These are phyloP conservation scores for Gnathonemus echidnorhynchus DNA, from an alignment of 2,113 vertebrate species.

Conservation along the genomic window DNA sequence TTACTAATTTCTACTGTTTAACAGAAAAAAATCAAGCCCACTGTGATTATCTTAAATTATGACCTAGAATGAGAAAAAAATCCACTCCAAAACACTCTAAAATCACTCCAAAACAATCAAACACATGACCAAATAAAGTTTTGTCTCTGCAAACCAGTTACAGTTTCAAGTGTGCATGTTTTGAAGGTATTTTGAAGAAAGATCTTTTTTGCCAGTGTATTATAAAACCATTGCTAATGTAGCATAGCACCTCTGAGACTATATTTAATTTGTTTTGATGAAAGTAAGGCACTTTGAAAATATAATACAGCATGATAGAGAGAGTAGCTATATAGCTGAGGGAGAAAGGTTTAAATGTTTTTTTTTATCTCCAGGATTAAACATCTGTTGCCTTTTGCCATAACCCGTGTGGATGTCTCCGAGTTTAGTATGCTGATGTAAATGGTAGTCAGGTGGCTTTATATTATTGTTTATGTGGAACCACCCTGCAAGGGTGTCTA, in stretches of 20 bases:
- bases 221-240: not conserved
- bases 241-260: not conserved
- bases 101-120: not conserved
- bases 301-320: not conserved
- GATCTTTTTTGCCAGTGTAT: too few species aligned
- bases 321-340: not conserved
- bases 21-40: not conserved
- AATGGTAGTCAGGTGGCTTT: not conserved
- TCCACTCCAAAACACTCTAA: not conserved
- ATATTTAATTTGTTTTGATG: not conserved
- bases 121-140: not conserved
- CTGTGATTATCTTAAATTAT: not conserved
- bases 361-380: not conserved
- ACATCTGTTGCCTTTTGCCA: not conserved
- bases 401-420: not conserved
- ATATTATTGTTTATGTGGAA: not conserved
- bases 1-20: not conserved
- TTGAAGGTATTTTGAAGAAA: not conserved
- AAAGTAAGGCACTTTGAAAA: not conserved
- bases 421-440: not conserved
- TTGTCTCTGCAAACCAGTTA: not conserved
- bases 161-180: not conserved
- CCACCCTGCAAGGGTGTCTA: not conserved
- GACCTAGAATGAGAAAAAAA: not conserved
- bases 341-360: not conserved